Percentiles rank a stretch among this genome's conserved stretches.
Evolutionary conservation across 1,140 invertebrate species (phyloP).

Genomic region (Dufourea novaeangliae): DNA sequence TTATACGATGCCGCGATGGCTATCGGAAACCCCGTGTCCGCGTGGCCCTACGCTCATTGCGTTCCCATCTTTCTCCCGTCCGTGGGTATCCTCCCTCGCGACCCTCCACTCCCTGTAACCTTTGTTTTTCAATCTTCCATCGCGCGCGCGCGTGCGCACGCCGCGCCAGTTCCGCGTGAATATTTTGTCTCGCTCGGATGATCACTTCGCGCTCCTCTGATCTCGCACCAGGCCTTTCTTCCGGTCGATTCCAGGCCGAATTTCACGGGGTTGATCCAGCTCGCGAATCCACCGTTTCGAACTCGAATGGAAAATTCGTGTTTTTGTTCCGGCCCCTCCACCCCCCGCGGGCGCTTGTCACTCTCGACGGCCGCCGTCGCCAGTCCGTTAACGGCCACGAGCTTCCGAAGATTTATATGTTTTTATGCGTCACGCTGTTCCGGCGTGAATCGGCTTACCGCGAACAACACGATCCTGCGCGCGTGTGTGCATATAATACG

Average conservation of each 20-base stretch:
- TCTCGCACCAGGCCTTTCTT: slow-evolving; percentile 15
- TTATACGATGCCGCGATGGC: slow-evolving; percentile 66
- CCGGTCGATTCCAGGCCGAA: slow-evolving; percentile 42
- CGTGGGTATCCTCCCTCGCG: background rate
- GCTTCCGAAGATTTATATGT: slow-evolving; percentile 41
- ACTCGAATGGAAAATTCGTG: slow-evolving; percentile 51
- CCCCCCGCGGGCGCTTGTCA: background rate
- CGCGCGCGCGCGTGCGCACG: background rate
- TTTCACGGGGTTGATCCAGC: slow-evolving; percentile 37
- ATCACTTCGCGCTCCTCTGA: background rate
- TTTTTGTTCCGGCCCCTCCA: slow-evolving; percentile 44
- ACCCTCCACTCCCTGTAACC: background rate
- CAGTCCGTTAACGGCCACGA: background rate
- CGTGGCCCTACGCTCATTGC: slow-evolving; percentile 38
- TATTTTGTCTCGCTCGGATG: slow-evolving; percentile 8
- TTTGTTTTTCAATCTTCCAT: slow-evolving; percentile 1
- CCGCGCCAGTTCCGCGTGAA: background rate
- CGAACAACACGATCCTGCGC: too few species aligned
- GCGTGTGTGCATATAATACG: slow-evolving; percentile 9
- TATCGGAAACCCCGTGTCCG: slow-evolving; percentile 61
- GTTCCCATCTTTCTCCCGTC: slow-evolving; percentile 23
- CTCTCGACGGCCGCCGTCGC: background rate
- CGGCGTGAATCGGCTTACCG: slow-evolving; percentile 39
- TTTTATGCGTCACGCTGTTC: slow-evolving; percentile 36
- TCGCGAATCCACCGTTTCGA: slow-evolving; percentile 12